Conservation (phyloP, 2,113 vertebrate genomes). For the Pardalotus punctatus region DNA sequence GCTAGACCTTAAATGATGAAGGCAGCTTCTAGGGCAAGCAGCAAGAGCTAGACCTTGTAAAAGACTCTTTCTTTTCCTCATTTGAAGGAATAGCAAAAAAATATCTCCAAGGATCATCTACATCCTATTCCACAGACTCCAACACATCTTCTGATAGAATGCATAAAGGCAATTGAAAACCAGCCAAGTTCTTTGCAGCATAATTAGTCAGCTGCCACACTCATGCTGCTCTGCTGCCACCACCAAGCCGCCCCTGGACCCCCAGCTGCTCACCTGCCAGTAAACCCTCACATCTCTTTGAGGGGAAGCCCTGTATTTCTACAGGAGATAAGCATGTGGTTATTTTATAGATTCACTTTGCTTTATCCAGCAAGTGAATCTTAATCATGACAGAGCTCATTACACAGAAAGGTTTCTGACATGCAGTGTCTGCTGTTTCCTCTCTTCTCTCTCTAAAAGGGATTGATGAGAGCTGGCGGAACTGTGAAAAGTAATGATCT, state of each 20-base stretch:
- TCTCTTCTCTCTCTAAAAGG: background rate
- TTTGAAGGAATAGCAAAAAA: background rate
- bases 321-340: background rate
- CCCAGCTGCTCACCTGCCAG: accelerated
- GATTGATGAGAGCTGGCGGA: background rate
- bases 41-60: background rate
- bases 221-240: background rate
- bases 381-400: background rate
- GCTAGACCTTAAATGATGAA: background rate
- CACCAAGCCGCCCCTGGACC: background rate
- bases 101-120: background rate
- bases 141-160: background rate
- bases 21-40: background rate
- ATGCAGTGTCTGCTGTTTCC: background rate
- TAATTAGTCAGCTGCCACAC: background rate
- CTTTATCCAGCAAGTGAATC: background rate
- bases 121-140: background rate
- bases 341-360: background rate
- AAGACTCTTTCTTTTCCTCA: background rate
- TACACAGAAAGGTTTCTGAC: background rate
- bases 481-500: background rate
- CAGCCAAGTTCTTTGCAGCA: background rate
- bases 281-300: background rate
- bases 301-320: background rate
- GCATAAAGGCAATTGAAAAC: background rate